Percentiles rank a stretch among this genome's conserved stretches.
Evolutionary conservation across 1,140 invertebrate species (phyloP).

Genomic region (Sitophilus oryzae): DNA sequence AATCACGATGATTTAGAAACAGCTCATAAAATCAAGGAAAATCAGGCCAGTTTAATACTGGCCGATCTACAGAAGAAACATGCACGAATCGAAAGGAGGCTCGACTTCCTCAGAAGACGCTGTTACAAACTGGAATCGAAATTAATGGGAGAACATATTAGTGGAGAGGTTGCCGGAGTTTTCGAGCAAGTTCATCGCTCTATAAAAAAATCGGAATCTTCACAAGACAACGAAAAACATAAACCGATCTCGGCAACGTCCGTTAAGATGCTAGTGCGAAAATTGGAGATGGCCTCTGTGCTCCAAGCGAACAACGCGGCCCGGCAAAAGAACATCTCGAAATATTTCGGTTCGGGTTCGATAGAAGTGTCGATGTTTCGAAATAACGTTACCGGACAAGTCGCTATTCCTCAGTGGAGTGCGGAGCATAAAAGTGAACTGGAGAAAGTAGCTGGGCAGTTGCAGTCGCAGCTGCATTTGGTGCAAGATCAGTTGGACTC

Average conservation of each 20-base stretch:
- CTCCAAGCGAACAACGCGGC: constrained; percentile 39
- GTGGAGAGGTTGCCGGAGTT: constrained; percentile 66
- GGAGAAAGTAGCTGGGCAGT: constrained; percentile 60
- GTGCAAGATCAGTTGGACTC: constrained; percentile 76
- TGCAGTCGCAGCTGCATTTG: constrained; percentile 63
- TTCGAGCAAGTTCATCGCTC: constrained; percentile 62
- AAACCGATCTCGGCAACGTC: constrained; percentile 48
- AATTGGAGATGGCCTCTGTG: constrained; percentile 46
- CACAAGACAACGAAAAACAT: constrained; percentile 28
- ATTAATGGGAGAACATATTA: constrained; percentile 65
- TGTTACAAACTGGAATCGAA: constrained; percentile 68
- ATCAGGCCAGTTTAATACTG: constrained; percentile 43
- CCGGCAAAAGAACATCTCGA: constrained; percentile 40
- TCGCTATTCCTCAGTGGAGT: constrained; percentile 48
- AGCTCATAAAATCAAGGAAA: constrained; percentile 36
- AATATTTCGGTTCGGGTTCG: constrained; percentile 60
- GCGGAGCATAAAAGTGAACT: constrained; percentile 49
- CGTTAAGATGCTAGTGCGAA: constrained; percentile 51
- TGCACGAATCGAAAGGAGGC: constrained; percentile 57
- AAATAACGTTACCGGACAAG: constrained; percentile 41
- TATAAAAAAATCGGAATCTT: constrained; percentile 40
- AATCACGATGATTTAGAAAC: constrained; percentile 40
- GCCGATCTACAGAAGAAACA: constrained; percentile 50
- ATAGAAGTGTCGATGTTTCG: constrained; percentile 40
- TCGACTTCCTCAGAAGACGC: constrained; percentile 64